Percentiles rank a stretch among this genome's conserved stretches.
These are phyloP conservation scores for Pogonomyrmex californicus DNA, from an alignment of 1,140 invertebrate species.

Conservation along the genomic window DNA sequence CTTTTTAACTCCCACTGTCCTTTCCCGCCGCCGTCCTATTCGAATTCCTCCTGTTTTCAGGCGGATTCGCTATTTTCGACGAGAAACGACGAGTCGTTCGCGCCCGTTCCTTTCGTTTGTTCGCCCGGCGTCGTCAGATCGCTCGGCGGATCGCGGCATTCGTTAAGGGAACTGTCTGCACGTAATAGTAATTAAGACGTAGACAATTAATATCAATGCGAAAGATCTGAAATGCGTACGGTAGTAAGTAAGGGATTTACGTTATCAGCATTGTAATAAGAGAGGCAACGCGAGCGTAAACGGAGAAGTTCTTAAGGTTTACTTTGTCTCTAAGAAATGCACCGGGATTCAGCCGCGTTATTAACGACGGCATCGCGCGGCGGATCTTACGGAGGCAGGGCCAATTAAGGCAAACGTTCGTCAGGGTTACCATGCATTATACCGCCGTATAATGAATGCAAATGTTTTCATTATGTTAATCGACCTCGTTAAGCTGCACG, in stretches of 20 bases:
- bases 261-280: neutral
- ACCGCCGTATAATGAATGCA: slow-evolving; percentile 55
- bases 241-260: slow-evolving; percentile 16
- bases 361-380: slow-evolving; percentile 44
- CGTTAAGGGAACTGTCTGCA: neutral
- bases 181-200: neutral
- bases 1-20: slow-evolving; percentile 42
- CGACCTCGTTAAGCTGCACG: slow-evolving; percentile 29
- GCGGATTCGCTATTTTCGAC: slow-evolving; percentile 45
- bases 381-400: slow-evolving; percentile 13
- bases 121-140: neutral
- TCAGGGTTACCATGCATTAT: slow-evolving; percentile 36
- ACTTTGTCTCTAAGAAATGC: slow-evolving; percentile 23
- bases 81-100: slow-evolving; percentile 28
- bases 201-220: slow-evolving; percentile 1
- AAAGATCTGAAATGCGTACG: neutral
- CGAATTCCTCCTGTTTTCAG: slow-evolving; percentile 34
- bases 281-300: neutral
- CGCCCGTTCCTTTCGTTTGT: neutral
- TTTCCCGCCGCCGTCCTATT: slow-evolving; percentile 29
- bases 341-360: slow-evolving; percentile 27
- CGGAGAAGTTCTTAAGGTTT: slow-evolving; percentile 1
- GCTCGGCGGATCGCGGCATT: neutral
- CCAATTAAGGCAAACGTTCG: slow-evolving; percentile 58
- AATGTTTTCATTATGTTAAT: slow-evolving; percentile 65